Conservation (phyloP, 2,888 invertebrate genomes). For the Eucera pruinosa region DNA sequence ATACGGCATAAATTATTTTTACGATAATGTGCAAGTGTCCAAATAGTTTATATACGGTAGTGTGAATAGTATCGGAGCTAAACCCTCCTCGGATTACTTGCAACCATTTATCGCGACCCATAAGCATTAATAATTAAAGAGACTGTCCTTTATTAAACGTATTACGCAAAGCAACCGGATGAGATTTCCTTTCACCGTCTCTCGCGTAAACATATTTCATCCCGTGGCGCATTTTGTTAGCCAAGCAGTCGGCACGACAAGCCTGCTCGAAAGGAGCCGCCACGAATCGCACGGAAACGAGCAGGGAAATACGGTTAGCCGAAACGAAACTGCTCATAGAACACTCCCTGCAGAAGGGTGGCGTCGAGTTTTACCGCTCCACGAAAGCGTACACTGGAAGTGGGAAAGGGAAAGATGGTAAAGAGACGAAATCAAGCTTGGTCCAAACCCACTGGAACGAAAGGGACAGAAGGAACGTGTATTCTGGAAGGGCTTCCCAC, state of each 20-base stretch:
- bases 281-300: conserved; percentile 44
- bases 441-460: background rate
- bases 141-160: conserved; percentile 11
- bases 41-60: too few species aligned
- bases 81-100: background rate
- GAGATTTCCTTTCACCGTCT: conserved; percentile 14
- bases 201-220: conserved; percentile 26
- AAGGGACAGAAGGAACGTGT: conserved; percentile 12
- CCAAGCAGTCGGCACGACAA: conserved; percentile 17
- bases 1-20: too few species aligned
- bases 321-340: conserved; percentile 53
- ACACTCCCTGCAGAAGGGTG: conserved; percentile 19
- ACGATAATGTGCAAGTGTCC: too few species aligned
- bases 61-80: too few species aligned
- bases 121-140: conserved; percentile 3
- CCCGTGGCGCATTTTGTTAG: conserved; percentile 35
- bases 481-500: conserved; percentile 29
- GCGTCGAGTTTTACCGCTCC: conserved; percentile 36
- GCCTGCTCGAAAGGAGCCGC: conserved; percentile 43
- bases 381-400: background rate
- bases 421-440: background rate
- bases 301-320: conserved; percentile 54
- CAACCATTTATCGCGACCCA: background rate
- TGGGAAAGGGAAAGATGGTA: too few species aligned
- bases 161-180: conserved; percentile 12